Percentiles rank a stretch among this genome's conserved stretches.
These are phyloP conservation scores for Potamarius usumacintae DNA, from an alignment of 2,113 vertebrate species.

Conservation along the genomic window DNA sequence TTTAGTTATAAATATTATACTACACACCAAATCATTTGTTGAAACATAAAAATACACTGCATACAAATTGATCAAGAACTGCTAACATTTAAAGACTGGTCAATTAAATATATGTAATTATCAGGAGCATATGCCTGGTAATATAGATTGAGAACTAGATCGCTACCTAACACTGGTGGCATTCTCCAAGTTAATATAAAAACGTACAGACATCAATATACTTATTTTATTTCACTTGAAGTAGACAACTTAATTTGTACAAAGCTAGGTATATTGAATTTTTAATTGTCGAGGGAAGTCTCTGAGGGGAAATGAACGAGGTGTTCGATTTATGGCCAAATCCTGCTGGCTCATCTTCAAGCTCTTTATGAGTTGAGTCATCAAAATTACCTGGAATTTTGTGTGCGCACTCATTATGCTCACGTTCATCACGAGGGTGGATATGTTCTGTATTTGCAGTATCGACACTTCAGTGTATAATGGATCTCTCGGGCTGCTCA, in stretches of 20 bases:
- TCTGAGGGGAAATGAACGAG: background rate
- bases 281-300: background rate
- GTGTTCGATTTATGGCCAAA: background rate
- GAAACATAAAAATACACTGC: background rate
- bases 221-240: background rate
- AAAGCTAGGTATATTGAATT: background rate
- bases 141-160: background rate
- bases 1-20: background rate
- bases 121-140: background rate
- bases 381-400: no score
- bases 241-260: background rate
- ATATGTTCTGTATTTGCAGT: background rate
- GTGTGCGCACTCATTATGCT: background rate
- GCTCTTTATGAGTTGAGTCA: background rate
- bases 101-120: background rate
- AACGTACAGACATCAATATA: background rate
- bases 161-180: background rate
- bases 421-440: background rate
- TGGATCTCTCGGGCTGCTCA: conserved; percentile 17
- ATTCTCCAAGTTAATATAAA: background rate
- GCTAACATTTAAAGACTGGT: background rate
- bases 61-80: background rate
- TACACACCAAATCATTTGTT: background rate
- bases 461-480: conserved; percentile 23
- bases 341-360: background rate